These are phyloP conservation scores for Rhamnusium bicolor DNA, from an alignment of 2,888 invertebrate species.

Conservation along the genomic window DNA sequence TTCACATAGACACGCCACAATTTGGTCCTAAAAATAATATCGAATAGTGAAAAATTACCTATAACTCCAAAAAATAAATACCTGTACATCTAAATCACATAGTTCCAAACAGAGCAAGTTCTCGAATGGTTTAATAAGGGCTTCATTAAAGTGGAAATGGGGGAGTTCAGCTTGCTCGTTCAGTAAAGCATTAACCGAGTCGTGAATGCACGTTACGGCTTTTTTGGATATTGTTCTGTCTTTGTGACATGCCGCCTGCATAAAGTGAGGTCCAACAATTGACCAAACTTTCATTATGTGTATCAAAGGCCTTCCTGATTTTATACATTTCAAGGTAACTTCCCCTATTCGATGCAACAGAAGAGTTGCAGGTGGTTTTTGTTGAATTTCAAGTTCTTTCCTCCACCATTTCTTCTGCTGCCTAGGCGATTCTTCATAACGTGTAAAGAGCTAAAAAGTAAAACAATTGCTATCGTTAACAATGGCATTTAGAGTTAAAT, in stretches of 20 bases:
- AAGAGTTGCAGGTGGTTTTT: conserved; percentile 73
- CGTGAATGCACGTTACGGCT: conserved; percentile 93
- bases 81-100: conserved; percentile 93
- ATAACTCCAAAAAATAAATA: conserved; percentile 22
- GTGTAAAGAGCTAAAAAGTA: conserved; percentile 65
- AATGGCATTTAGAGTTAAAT: not conserved
- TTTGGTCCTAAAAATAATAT: conserved; percentile 76
- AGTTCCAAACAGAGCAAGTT: conserved; percentile 93
- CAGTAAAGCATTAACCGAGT: conserved; percentile 89
- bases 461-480: no score
- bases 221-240: conserved; percentile 91
- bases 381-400: conserved; percentile 66
- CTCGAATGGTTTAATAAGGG: conserved; percentile 94
- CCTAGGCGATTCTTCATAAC: conserved; percentile 68
- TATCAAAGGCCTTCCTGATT: conserved; percentile 89
- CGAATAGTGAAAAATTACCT: conserved; percentile 68
- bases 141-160: conserved; percentile 97
- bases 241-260: conserved; percentile 95
- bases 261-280: conserved; percentile 92
- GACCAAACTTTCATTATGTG: conserved; percentile 96
- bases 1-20: conserved; percentile 95
- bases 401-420: conserved; percentile 72
- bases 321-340: conserved; percentile 88
- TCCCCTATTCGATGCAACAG: conserved; percentile 90
- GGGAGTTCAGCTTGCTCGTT: conserved; percentile 91